Conservation (phyloP, 2,113 vertebrate genomes). For the Pitta sordida region DNA sequence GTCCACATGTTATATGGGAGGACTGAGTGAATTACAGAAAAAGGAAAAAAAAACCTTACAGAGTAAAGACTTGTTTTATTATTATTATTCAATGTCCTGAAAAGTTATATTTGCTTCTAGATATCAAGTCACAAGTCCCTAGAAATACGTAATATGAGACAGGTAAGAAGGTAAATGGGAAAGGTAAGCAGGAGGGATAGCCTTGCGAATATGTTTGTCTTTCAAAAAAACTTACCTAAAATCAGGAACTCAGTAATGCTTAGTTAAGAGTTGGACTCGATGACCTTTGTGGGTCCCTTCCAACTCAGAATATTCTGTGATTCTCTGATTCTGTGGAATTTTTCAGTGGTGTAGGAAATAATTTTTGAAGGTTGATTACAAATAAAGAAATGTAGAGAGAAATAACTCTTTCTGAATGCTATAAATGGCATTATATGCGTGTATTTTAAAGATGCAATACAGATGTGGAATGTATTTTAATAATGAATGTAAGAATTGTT, state of each 20-base stretch:
- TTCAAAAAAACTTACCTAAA: not conserved
- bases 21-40: not conserved
- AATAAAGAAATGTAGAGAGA: not conserved
- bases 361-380: not conserved
- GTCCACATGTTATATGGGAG: not conserved
- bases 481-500: not conserved
- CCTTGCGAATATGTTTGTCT: not conserved
- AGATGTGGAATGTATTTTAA: not conserved
- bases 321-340: not conserved
- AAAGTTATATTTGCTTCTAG: not conserved
- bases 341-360: not conserved
- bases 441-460: not conserved
- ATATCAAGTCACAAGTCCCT: not conserved
- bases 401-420: not conserved
- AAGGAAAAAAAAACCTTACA: not conserved
- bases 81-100: not conserved
- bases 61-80: not conserved
- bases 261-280: no score
- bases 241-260: fast-evolving
- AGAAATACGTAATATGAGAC: not conserved
- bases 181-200: not conserved
- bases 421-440: not conserved
- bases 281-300: no score
- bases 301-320: no score
- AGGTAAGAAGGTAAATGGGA: not conserved